Evolutionary conservation across 1,140 invertebrate genomes (phyloP).

Genomic region (Stegodyphus mimosarum): DNA sequence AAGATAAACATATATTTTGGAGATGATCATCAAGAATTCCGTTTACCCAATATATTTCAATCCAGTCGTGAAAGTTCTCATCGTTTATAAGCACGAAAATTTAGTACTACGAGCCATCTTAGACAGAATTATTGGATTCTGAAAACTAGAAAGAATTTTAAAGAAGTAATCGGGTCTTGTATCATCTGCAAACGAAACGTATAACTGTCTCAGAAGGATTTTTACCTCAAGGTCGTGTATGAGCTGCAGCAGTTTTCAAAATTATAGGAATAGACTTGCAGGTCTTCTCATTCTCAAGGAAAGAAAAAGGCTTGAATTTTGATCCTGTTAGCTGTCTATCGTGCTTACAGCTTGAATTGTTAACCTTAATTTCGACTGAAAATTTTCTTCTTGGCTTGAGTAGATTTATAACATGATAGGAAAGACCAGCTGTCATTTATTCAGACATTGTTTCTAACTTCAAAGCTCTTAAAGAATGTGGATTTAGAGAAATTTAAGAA

Average conservation of each 20-base stretch:
- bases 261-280: conserved; percentile 65
- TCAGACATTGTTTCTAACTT: conserved; percentile 26
- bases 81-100: no score
- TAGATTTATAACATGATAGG: conserved; percentile 4
- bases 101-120: no score
- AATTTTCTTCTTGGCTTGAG: conserved; percentile 11
- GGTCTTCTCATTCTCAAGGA: conserved; percentile 65
- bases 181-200: not conserved
- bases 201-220: not conserved
- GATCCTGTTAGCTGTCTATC: not conserved
- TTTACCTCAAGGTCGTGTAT: conserved; percentile 63
- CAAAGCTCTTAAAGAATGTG: not conserved
- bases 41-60: no score
- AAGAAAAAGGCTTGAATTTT: not conserved
- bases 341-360: conserved; percentile 13
- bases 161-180: not conserved
- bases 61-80: no score
- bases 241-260: conserved; percentile 64
- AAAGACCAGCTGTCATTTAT: conserved; percentile 2
- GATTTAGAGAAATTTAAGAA: not conserved
- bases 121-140: no score
- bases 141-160: not conserved
- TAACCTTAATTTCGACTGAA: conserved; percentile 12
- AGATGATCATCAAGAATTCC: no score
- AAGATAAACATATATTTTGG: no score